These are phyloP conservation scores for Blastobasis adustella DNA, from an alignment of 2,888 invertebrate species.

Conservation along the genomic window DNA sequence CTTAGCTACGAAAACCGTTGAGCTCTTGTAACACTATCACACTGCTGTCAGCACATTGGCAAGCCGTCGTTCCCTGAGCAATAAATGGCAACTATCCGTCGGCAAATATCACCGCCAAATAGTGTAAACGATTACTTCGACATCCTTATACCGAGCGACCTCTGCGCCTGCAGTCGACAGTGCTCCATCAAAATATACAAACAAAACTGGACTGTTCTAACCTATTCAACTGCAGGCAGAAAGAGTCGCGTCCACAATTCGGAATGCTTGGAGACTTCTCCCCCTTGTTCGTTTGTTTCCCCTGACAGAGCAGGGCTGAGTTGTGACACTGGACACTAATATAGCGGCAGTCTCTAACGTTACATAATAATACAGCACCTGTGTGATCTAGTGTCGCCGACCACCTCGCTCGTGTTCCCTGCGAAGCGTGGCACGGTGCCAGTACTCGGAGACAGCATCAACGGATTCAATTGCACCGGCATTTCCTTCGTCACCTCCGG, in stretches of 20 bases:
- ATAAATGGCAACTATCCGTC: conserved; percentile 54
- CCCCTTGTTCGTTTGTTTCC: no score
- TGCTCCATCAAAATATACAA: no score
- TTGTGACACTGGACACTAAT: neutral
- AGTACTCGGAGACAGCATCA: conserved; percentile 54
- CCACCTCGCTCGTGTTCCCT: conserved; percentile 85
- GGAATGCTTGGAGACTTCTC: no score
- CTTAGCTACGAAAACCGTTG: conserved; percentile 46
- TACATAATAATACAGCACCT: conserved; percentile 86
- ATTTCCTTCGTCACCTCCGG: conserved; percentile 59
- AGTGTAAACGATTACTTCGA: no score
- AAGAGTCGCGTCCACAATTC: neutral
- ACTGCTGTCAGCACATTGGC: conserved; percentile 51
- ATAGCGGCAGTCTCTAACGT: conserved; percentile 2
- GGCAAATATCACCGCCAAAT: conserved; percentile 25
- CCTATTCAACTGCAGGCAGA: neutral
- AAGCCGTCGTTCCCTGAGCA: conserved; percentile 50
- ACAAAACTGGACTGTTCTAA: no score
- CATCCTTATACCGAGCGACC: no score
- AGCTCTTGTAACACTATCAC: conserved; percentile 60
- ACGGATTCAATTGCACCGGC: conserved; percentile 49
- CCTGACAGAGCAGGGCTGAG: no score
- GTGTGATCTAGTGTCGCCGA: conserved; percentile 81
- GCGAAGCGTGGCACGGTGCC: conserved; percentile 77
- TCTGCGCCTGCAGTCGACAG: no score